These are phyloP conservation scores for Pseudomyrmex sp. DNA, from an alignment of 1,140 invertebrate species.

Conservation along the genomic window DNA sequence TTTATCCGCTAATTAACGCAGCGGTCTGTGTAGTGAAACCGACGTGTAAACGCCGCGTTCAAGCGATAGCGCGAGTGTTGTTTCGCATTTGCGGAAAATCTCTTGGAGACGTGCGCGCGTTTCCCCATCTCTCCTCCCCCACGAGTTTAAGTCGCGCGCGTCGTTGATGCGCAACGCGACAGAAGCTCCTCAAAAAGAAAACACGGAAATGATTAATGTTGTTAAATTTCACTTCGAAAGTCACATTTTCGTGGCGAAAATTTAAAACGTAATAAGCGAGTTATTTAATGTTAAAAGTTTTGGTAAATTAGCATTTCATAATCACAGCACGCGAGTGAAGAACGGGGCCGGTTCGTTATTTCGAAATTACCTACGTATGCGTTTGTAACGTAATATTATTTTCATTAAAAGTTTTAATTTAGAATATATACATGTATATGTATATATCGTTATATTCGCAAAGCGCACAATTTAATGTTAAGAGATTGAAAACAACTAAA, in stretches of 20 bases:
- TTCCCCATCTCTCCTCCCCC: too few species aligned
- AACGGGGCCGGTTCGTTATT: not conserved
- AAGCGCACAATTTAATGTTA: not conserved
- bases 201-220: not conserved
- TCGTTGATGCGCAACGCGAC: not conserved
- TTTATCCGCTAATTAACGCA: conserved; percentile 46
- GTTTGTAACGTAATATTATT: conserved; percentile 3
- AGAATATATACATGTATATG: too few species aligned
- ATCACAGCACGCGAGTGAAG: not conserved
- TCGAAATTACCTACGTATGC: not conserved
- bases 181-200: not conserved
- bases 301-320: not conserved
- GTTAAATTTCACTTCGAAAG: not conserved
- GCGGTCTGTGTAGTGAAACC: conserved; percentile 2
- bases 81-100: not conserved
- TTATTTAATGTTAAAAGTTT: not conserved
- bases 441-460: too few species aligned
- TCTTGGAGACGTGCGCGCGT: not conserved
- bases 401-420: conserved; percentile 12
- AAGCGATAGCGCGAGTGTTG: not conserved
- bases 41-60: not conserved
- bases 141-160: not conserved
- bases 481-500: too few species aligned
- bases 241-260: not conserved
- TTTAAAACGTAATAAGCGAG: not conserved